A percentile compares a stretch with the other conserved stretches of the same genome.
phyloP scores from a whole-genome alignment of 2,888 invertebrate genomes.

The Cerastis leucographa region DNA sequence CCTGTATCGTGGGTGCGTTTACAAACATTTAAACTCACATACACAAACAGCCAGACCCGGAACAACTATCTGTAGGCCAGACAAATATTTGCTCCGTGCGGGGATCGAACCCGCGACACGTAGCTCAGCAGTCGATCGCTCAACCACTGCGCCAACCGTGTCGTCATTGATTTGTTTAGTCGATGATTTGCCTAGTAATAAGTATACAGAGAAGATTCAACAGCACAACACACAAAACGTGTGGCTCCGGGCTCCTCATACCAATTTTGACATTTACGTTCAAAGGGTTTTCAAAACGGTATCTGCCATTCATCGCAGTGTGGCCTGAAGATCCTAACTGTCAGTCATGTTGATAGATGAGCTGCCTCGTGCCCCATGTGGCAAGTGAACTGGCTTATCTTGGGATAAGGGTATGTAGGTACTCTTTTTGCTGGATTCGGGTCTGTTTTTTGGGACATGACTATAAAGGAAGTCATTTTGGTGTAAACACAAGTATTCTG shows the following conservation, averaged over 20 bases:
- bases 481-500: neutral
- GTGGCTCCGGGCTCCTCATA: neutral
- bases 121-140: too few relatives aligned
- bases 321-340: constrained; percentile 30
- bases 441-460: neutral
- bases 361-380: constrained; percentile 18
- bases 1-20: too few relatives aligned
- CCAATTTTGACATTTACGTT: neutral
- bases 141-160: too few relatives aligned
- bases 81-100: too few relatives aligned
- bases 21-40: too few relatives aligned
- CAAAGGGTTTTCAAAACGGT: constrained; percentile 23
- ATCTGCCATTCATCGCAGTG: constrained; percentile 1
- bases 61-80: too few relatives aligned
- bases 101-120: too few relatives aligned
- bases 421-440: constrained; percentile 1
- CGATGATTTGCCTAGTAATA: neutral
- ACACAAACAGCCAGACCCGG: too few relatives aligned
- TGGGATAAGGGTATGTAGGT: constrained; percentile 1
- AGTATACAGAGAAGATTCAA: neutral
- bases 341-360: constrained; percentile 58
- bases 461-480: neutral
- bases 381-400: constrained; percentile 53
- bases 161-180: too few relatives aligned
- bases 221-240: neutral